A percentile compares a stretch with the other conserved stretches of the same genome.
Conservation (phyloP, 1,140 invertebrate genomes). For the Drosophila kanapiae region DNA sequence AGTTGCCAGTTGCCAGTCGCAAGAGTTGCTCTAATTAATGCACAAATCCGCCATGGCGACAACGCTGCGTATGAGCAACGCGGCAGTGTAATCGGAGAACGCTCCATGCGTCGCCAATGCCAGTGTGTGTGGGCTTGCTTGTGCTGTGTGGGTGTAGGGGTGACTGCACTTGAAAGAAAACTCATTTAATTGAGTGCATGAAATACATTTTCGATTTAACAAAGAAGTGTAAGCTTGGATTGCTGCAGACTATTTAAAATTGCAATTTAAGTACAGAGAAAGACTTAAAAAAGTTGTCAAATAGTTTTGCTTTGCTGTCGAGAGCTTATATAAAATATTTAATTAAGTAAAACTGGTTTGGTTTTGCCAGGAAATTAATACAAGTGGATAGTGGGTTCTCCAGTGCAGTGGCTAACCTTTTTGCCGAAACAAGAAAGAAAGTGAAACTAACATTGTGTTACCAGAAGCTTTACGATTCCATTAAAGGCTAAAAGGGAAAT, state of each 20-base stretch:
- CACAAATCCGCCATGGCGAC: slow-evolving; percentile 56
- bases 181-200: neutral
- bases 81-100: slow-evolving; percentile 53
- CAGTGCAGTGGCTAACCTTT: slow-evolving; percentile 3
- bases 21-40: slow-evolving; percentile 71
- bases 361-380: neutral
- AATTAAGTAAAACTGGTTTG: neutral
- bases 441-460: slow-evolving; percentile 56
- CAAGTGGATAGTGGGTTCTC: neutral
- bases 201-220: neutral
- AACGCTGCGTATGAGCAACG: slow-evolving; percentile 75
- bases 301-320: neutral
- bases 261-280: neutral
- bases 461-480: slow-evolving; percentile 67
- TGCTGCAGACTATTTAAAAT: neutral
- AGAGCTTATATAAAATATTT: neutral
- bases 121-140: slow-evolving; percentile 3
- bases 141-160: neutral
- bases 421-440: slow-evolving; percentile 36
- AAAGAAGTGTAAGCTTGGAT: too few relatives aligned
- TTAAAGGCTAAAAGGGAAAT: slow-evolving; percentile 47
- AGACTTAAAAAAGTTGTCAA: neutral
- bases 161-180: slow-evolving; percentile 20
- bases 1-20: slow-evolving; percentile 9
- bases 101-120: slow-evolving; percentile 20